Evolutionary conservation across 2,888 invertebrate genomes (phyloP).

Genomic region (Eledone cirrhosa): DNA sequence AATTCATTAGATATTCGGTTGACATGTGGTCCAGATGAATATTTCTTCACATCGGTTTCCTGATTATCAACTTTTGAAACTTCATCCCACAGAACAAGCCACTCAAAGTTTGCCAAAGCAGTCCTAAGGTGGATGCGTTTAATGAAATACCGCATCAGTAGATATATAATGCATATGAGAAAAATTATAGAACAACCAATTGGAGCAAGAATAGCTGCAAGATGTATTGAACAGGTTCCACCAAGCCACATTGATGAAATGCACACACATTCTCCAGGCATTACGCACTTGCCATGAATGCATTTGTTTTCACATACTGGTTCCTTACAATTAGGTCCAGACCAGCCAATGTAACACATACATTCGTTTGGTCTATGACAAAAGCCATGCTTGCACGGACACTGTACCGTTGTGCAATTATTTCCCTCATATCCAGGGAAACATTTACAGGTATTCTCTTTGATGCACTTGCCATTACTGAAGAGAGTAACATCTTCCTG

Average conservation of each 20-base stretch:
- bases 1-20: slow-evolving; percentile 33
- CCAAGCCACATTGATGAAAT: slow-evolving; percentile 35
- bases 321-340: slow-evolving; percentile 37
- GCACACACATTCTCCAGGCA: slow-evolving; percentile 43
- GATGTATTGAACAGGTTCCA: slow-evolving; percentile 32
- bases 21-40: slow-evolving; percentile 37
- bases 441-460: slow-evolving; percentile 33
- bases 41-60: slow-evolving; percentile 41
- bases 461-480: background rate
- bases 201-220: slow-evolving; percentile 36
- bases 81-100: slow-evolving; percentile 46
- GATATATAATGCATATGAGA: slow-evolving; percentile 31
- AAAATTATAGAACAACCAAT: slow-evolving; percentile 34
- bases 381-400: slow-evolving; percentile 40
- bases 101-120: slow-evolving; percentile 44
- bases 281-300: slow-evolving; percentile 41
- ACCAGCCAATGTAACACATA: slow-evolving; percentile 42
- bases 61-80: slow-evolving; percentile 38
- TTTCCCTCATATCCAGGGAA: slow-evolving; percentile 37
- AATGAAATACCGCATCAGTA: slow-evolving; percentile 32
- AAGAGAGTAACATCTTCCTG: background rate
- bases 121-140: slow-evolving; percentile 11
- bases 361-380: slow-evolving; percentile 39
- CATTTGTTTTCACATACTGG: slow-evolving; percentile 41
- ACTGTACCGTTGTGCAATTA: slow-evolving; percentile 36